Conservation (phyloP, 1,140 invertebrate species). For the Myzus persicae region DNA sequence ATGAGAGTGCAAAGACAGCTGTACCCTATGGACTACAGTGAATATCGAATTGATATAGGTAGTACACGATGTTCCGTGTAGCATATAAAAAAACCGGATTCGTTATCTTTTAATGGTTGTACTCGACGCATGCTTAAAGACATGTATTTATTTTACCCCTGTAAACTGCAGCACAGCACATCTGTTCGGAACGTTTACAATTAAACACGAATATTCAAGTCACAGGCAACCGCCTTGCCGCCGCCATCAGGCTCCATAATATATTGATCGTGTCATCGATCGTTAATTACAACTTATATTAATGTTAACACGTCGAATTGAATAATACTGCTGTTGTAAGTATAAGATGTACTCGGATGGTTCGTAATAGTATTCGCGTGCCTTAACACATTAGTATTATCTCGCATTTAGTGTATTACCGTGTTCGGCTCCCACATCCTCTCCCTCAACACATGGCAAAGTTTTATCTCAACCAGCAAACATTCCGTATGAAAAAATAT, state of each 20-base stretch:
- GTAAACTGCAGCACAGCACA: not conserved
- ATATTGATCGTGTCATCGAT: not conserved
- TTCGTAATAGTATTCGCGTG: not conserved
- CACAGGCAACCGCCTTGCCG: not conserved
- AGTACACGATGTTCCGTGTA: conserved; percentile 21
- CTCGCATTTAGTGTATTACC: too few species aligned
- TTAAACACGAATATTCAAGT: not conserved
- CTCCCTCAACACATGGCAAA: not conserved
- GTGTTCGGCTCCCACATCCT: not conserved
- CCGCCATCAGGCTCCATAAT: not conserved
- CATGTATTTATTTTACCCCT: conserved; percentile 12
- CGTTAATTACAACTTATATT: not conserved
- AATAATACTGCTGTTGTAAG: not conserved
- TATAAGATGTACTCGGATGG: not conserved
- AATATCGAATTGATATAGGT: not conserved
- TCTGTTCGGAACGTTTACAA: conserved; percentile 30
- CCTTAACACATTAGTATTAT: not conserved
- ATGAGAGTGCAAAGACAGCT: not conserved
- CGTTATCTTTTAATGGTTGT: conserved; percentile 7
- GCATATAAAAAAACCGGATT: conserved; percentile 13
- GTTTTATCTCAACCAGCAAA: not conserved
- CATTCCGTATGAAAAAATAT: not conserved
- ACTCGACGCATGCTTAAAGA: not conserved
- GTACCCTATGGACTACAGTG: not conserved
- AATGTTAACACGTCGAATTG: not conserved